Evolutionary conservation across 2,797 vertebrate genomes (phyloP).

Genomic region (Leptodactylus fallax): DNA sequence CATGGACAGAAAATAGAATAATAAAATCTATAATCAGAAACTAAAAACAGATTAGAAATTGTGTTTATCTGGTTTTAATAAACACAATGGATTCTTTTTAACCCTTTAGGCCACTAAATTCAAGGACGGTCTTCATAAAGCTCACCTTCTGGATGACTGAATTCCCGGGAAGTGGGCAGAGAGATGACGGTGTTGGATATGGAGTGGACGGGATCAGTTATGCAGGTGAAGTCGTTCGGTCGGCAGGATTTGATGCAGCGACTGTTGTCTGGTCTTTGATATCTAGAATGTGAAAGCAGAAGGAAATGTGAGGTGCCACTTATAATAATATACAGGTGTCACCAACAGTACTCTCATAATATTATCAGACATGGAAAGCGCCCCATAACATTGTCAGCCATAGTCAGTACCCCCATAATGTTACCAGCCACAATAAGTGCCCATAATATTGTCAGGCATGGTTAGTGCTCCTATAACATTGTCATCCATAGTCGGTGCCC

Average conservation of each 20-base stretch:
- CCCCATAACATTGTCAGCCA: not conserved
- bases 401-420: not conserved
- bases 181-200: conserved; percentile 94
- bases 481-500: not conserved
- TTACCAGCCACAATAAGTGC: not conserved
- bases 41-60: no score
- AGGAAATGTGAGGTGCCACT: not conserved
- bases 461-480: not conserved
- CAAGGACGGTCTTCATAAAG: not conserved
- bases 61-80: no score
- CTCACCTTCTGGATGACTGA: conserved; percentile 89
- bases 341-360: not conserved
- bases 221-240: conserved; percentile 82
- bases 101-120: not conserved
- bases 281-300: conserved; percentile 63
- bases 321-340: no score
- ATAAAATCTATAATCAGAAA: no score
- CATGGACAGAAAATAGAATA: no score
- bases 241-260: conserved; percentile 92
- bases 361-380: no score
- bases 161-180: conserved; percentile 92
- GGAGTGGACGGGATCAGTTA: conserved; percentile 86
- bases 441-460: not conserved
- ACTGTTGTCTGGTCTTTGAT: conserved; percentile 85
- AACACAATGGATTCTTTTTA: not conserved